Evolutionary conservation across 2,113 vertebrate species (phyloP).

Genomic region (Phocoena sinus): DNA sequence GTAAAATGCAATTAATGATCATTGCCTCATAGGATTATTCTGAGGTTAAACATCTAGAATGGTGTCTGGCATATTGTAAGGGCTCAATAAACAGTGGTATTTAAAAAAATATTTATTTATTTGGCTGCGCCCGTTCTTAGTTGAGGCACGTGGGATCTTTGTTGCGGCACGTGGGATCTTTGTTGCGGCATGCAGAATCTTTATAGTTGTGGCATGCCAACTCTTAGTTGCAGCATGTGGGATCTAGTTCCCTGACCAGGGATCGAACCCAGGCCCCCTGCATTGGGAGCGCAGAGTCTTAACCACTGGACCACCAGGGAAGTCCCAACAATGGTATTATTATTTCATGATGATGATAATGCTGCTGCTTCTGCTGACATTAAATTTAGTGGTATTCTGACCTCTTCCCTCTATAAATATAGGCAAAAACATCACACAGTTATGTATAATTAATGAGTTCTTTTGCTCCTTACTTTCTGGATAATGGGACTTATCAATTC

Average conservation of each 20-base stretch:
- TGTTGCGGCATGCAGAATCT: too few species aligned
- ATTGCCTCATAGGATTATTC: background rate
- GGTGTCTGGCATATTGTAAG: background rate
- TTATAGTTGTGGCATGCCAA: too few species aligned
- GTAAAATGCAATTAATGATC: background rate
- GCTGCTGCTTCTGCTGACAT: background rate
- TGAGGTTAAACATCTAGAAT: slow-evolving; percentile 1
- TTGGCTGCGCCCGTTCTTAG: too few species aligned
- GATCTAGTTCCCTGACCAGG: too few species aligned
- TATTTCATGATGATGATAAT: background rate
- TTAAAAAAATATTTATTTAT: too few species aligned
- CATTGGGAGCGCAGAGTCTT: too few species aligned
- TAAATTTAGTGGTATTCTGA: slow-evolving; percentile 37
- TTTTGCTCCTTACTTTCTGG: slow-evolving; percentile 51
- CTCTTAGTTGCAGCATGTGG: too few species aligned
- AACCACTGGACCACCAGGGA: too few species aligned
- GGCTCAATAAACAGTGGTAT: background rate
- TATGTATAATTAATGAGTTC: slow-evolving; percentile 18
- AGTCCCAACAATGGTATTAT: background rate
- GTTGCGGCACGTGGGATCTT: too few species aligned
- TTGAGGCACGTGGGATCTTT: too few species aligned
- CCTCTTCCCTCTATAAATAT: background rate
- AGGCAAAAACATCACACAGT: background rate
- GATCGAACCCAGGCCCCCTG: too few species aligned
- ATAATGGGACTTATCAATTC: slow-evolving; percentile 68